Conservation (phyloP, 2,888 invertebrate genomes). For the Tolmerus cingulatus region DNA sequence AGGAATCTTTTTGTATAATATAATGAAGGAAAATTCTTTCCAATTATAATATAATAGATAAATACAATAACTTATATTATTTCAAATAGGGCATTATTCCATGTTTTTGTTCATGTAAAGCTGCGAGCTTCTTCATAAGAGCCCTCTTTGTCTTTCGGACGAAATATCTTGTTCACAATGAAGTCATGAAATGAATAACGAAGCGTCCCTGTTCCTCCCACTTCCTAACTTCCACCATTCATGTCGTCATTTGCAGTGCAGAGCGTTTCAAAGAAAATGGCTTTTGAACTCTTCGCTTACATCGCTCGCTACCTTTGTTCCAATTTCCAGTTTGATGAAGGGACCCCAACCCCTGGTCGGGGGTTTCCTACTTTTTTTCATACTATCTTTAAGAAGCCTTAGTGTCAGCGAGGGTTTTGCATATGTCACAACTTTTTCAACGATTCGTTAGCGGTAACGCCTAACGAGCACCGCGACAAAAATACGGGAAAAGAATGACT, state of each 20-base stretch:
- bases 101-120: background rate
- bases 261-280: background rate
- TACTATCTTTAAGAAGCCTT: background rate
- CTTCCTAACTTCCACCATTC: background rate
- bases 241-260: background rate
- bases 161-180: background rate
- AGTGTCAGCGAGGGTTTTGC: background rate
- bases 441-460: background rate
- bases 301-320: constrained; percentile 19
- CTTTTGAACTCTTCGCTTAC: background rate
- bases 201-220: background rate
- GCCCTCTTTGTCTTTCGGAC: background rate
- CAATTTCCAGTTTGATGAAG: constrained; percentile 18
- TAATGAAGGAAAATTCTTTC: background rate
- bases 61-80: background rate
- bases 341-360: background rate
- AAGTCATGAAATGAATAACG: background rate
- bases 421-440: background rate
- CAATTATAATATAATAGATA: background rate
- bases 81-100: background rate
- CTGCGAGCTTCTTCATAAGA: background rate
- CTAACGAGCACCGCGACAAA: background rate
- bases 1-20: background rate
- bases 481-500: background rate
- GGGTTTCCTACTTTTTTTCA: background rate